phyloP scores from a whole-genome alignment of 2,888 invertebrate genomes.

The Druceiella hillmani region DNA sequence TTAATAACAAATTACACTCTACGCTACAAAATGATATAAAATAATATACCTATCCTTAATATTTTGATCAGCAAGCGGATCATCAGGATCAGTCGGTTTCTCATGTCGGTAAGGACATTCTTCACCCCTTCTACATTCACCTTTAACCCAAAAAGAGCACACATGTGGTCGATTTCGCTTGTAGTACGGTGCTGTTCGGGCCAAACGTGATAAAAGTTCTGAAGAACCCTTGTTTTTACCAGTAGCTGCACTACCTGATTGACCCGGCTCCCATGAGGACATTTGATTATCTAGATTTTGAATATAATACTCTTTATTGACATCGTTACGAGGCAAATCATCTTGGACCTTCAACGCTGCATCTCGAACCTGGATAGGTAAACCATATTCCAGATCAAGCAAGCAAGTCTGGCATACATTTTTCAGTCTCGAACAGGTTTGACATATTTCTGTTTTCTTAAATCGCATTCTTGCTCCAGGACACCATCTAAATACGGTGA shows the following conservation, averaged over 20 bases:
- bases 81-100: slow-evolving; percentile 95
- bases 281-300: slow-evolving; percentile 82
- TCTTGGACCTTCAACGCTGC: slow-evolving; percentile 86
- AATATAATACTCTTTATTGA: slow-evolving; percentile 92
- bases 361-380: slow-evolving; percentile 86
- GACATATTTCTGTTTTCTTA: slow-evolving; percentile 95
- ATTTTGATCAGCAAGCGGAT: slow-evolving; percentile 93
- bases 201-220: slow-evolving; percentile 80
- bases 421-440: slow-evolving; percentile 90
- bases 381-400: slow-evolving; percentile 86
- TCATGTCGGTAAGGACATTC: slow-evolving; percentile 96
- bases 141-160: slow-evolving; percentile 98
- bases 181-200: slow-evolving; percentile 91
- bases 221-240: slow-evolving; percentile 72
- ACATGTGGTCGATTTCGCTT: slow-evolving; percentile 93
- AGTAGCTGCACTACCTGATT: slow-evolving; percentile 57
- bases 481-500: slow-evolving; percentile 95
- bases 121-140: slow-evolving; percentile 92
- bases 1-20: too few species aligned
- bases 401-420: slow-evolving; percentile 96
- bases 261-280: slow-evolving; percentile 45
- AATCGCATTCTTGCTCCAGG: slow-evolving; percentile 93
- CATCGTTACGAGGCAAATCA: slow-evolving; percentile 87
- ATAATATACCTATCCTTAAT: slow-evolving; percentile 70
- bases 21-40: background rate